phyloP scores from a whole-genome alignment of 2,113 vertebrate genomes.

The Apodemus speciosus region DNA sequence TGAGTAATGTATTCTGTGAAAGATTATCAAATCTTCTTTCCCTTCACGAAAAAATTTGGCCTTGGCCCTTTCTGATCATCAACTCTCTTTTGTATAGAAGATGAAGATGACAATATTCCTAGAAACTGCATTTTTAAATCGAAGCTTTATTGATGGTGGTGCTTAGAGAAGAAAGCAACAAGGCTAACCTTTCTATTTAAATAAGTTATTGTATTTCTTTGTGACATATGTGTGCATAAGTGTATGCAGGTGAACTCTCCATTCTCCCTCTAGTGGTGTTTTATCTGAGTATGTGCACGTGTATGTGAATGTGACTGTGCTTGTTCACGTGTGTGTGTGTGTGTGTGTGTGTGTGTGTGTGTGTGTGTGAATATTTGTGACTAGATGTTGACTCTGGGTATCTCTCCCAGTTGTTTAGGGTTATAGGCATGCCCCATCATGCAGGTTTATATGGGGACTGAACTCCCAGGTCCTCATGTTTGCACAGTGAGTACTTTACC shows the following conservation, averaged over 20 bases:
- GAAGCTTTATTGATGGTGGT: background rate
- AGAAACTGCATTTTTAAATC: background rate
- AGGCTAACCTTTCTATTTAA: constrained; percentile 3
- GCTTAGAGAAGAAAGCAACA: background rate
- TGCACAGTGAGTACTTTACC: background rate
- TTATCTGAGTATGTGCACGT: background rate
- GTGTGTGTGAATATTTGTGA: background rate
- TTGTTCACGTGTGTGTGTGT: background rate
- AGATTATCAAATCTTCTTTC: background rate
- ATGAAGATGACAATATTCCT: background rate
- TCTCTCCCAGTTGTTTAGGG: background rate
- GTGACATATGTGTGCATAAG: no score
- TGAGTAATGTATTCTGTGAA: background rate
- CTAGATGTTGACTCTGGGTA: background rate
- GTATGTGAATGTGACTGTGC: background rate
- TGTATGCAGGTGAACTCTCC: background rate
- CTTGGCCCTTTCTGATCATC: background rate
- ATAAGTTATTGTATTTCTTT: background rate
- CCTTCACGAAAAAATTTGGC: background rate
- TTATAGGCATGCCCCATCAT: background rate
- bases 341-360: background rate
- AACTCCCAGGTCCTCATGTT: background rate
- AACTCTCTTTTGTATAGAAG: background rate
- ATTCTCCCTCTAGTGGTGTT: background rate
- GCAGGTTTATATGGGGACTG: background rate